Base-by-base conservation (phyloP, 2,113 vertebrate genomes). In the Coregonus clupeaformis region DNA sequence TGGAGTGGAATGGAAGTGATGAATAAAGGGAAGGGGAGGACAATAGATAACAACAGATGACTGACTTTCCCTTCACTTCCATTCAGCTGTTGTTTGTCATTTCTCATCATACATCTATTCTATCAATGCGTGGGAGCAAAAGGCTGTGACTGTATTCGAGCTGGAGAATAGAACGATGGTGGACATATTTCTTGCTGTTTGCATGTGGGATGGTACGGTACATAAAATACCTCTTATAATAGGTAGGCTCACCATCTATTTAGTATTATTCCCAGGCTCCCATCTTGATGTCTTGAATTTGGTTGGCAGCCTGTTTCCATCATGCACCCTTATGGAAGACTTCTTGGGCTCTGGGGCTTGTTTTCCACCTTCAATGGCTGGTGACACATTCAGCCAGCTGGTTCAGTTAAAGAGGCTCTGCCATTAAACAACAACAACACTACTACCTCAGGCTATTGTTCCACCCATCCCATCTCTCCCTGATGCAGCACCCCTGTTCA, bases 321-420 rank as follows among this genome's bases (percentile, higher is more conserved):
- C 42, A 64, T 45, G 65, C 52, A 64, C 80, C 76, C 77, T 78
- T 80, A 71, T 20, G 22, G 13, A 9, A 57, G 69, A 29, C 47
- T 71, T 55, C 64, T 22, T 70, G 73, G 65, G 66, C 80, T 70
- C 66, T 47, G 68, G 25, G 47, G 72, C 77, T 69, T 69, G 72
- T 72, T 76, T 72, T 76, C 70, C 9, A 42, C 55, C 75, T 69
- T 72, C 29, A 73, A 30, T 55, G 78, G 85, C 49, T 52, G 49
- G 69, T 59, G 27, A 29, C 82, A 76, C 76, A 71, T 78, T 82
- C 64, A 78, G 67, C 60, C 77, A 80, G 77, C 77, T 80, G 82
- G 45, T 85, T 68, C 7, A 70, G 64, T 55, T 62, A 77, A 69
- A 66, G 36, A 72, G 77, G 25, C 63, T 65, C 73, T 60, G 55